Evolutionary conservation across 2,888 invertebrate species (phyloP).

Genomic region (Thereva unica): DNA sequence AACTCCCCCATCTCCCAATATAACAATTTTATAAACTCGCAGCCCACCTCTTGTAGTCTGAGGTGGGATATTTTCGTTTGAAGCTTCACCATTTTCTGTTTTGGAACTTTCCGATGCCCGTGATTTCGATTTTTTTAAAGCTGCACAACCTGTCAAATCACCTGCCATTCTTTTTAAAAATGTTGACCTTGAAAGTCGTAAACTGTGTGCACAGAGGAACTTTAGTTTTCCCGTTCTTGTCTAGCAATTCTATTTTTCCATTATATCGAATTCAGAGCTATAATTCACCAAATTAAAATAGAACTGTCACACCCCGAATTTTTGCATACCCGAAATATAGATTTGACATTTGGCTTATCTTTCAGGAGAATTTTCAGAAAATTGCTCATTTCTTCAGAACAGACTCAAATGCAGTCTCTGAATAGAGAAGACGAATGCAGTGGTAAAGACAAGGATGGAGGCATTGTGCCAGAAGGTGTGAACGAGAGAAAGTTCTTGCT

Average conservation of each 20-base stretch:
- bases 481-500: conserved; percentile 2
- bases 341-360: not conserved
- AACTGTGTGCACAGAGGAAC: no score
- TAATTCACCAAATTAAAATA: conserved; percentile 4
- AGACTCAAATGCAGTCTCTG: no score
- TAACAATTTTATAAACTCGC: conserved; percentile 87
- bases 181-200: conserved; percentile 37
- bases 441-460: no score
- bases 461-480: no score
- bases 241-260: no score
- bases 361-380: not conserved
- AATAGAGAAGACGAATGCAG: no score
- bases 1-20: conserved; percentile 89
- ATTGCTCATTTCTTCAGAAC: no score
- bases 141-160: conserved; percentile 56
- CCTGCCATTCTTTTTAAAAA: conserved; percentile 49
- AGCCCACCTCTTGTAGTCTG: conserved; percentile 64
- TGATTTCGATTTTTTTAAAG: conserved; percentile 54
- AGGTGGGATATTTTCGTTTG: conserved; percentile 48
- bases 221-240: no score
- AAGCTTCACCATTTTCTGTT: conserved; percentile 41
- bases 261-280: no score
- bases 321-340: conserved; percentile 30
- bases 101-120: conserved; percentile 38
- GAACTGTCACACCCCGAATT: conserved; percentile 33